Evolutionary conservation across 2,113 vertebrate species (phyloP).

Genomic region (Nyctereutes procyonoides): DNA sequence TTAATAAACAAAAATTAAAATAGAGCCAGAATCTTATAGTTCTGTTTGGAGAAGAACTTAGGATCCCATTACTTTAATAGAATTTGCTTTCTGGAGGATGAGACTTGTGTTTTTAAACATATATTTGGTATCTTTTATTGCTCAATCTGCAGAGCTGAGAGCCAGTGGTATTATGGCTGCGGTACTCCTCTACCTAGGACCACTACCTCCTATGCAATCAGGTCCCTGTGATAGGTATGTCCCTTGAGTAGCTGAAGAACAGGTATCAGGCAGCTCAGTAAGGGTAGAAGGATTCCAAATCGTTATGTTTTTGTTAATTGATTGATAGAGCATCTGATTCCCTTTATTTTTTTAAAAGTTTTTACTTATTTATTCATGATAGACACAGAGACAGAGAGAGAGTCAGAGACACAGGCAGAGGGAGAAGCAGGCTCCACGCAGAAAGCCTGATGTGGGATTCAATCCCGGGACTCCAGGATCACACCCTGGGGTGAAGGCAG

Average conservation of each 20-base stretch:
- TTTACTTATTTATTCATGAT: too few species aligned
- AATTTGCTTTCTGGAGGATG: neutral
- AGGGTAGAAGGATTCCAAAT: neutral
- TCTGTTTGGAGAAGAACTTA: neutral
- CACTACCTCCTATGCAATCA: neutral
- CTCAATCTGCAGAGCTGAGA: neutral
- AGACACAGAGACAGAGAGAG: too few species aligned
- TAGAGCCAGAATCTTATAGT: neutral
- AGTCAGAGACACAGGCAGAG: too few species aligned
- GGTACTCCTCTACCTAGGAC: neutral
- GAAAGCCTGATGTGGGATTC: too few species aligned
- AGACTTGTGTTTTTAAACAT: neutral
- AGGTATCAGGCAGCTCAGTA: neutral
- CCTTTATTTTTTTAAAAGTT: too few species aligned
- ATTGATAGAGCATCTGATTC: neutral
- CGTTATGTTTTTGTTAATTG: neutral
- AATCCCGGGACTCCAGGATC: too few species aligned
- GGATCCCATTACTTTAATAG: neutral
- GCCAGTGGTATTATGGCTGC: neutral
- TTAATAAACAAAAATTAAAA: constrained; percentile 36
- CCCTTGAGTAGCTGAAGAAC: neutral
- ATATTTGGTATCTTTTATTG: neutral
- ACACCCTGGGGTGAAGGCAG: too few species aligned
- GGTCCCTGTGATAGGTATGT: neutral
- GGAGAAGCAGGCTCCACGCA: too few species aligned